Conservation (phyloP, 2,888 invertebrate genomes). For the Cephus rjabovi region DNA sequence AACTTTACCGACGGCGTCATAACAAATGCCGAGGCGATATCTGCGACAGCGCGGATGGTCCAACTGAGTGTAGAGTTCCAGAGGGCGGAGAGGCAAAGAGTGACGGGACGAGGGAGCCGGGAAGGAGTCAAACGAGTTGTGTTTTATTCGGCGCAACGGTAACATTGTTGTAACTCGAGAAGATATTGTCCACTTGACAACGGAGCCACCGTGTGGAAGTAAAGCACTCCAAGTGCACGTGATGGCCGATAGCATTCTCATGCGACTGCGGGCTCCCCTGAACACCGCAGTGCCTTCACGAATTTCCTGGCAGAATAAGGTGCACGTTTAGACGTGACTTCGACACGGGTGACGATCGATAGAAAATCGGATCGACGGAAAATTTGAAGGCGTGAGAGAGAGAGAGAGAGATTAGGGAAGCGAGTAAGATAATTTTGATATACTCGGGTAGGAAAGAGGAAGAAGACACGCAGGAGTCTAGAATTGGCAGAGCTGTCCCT, state of each 20-base stretch:
- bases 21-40: no score
- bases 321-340: no score
- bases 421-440: no score
- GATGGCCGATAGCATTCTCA: slow-evolving; percentile 25
- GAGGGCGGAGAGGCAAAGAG: not conserved
- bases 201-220: slow-evolving; percentile 40
- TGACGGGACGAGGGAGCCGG: not conserved
- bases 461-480: no score
- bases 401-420: not conserved
- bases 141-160: slow-evolving; percentile 45
- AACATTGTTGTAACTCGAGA: slow-evolving; percentile 54
- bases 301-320: not conserved
- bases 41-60: no score
- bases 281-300: not conserved
- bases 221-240: slow-evolving; percentile 45
- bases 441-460: no score
- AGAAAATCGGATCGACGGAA: no score
- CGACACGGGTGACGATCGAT: no score
- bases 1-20: no score
- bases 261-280: not conserved
- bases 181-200: slow-evolving; percentile 53
- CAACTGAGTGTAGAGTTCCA: no score
- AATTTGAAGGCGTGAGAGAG: not conserved
- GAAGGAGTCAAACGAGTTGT: slow-evolving; percentile 25
- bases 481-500: no score